Evolutionary conservation across 1,140 invertebrate genomes (phyloP).

Genomic region (Ceratoteleas bidentatus): DNA sequence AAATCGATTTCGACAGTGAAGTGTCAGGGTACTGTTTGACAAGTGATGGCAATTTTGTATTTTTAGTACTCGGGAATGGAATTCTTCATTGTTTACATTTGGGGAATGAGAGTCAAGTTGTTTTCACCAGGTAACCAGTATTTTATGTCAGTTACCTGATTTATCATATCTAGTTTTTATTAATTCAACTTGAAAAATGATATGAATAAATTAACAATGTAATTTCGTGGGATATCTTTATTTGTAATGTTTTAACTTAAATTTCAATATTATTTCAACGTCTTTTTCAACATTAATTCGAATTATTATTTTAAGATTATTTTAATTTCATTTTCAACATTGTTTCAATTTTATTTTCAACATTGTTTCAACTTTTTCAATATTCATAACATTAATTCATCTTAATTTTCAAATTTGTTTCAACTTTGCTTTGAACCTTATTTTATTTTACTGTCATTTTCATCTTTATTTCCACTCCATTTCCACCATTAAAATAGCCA

Average conservation of each 20-base stretch:
- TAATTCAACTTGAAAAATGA: no score
- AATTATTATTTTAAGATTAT: no score
- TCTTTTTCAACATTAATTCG: no score
- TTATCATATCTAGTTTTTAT: background rate
- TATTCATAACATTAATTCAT: background rate
- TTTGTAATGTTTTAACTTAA: no score
- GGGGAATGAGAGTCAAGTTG: constrained; percentile 47
- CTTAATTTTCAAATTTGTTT: no score
- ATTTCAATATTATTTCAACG: no score
- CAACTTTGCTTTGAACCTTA: no score
- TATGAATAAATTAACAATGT: no score
- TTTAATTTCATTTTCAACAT: no score
- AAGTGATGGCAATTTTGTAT: constrained; percentile 65
- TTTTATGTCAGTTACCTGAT: constrained; percentile 8
- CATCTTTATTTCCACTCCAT: background rate
- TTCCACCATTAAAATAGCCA: background rate
- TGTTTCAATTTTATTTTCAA: no score
- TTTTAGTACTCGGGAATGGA: constrained; percentile 65
- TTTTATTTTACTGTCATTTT: background rate
- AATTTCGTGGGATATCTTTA: no score
- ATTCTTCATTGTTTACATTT: constrained; percentile 71
- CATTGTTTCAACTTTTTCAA: background rate
- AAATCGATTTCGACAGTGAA: constrained; percentile 66
- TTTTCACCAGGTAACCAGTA: constrained; percentile 68
- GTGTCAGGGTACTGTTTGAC: constrained; percentile 72